Evolutionary conservation across 2,888 invertebrate genomes (phyloP).

Genomic region (Dasysyrphus tricinctus): DNA sequence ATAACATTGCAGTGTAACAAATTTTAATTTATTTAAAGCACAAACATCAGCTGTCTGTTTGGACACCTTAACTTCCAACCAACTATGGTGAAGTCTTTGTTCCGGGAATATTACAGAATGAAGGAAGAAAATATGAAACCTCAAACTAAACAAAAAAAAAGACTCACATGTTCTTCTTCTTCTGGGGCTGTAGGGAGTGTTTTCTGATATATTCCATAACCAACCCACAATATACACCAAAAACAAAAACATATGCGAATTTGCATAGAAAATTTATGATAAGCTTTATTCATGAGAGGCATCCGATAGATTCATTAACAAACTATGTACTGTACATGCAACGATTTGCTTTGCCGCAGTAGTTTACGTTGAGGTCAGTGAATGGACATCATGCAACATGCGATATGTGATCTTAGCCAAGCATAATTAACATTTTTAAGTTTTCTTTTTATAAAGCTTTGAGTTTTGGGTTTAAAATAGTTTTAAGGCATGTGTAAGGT

Average conservation of each 20-base stretch:
- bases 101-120: not conserved
- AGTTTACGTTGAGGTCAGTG: not conserved
- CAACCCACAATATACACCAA: slow-evolving; percentile 20
- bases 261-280: slow-evolving; percentile 19
- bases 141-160: not conserved
- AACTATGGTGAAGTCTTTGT: not conserved
- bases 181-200: not conserved
- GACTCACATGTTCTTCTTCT: not conserved
- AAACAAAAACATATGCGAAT: slow-evolving; percentile 11
- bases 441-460: no score
- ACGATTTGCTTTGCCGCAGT: slow-evolving; percentile 9
- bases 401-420: not conserved
- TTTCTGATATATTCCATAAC: not conserved
- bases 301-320: slow-evolving; percentile 44
- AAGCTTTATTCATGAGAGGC: slow-evolving; percentile 38
- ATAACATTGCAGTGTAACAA: slow-evolving; percentile 3
- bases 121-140: not conserved
- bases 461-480: no score
- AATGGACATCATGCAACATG: not conserved
- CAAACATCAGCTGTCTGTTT: slow-evolving; percentile 10
- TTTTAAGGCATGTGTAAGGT: no score
- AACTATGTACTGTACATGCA: slow-evolving; percentile 26
- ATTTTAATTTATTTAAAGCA: slow-evolving; percentile 19
- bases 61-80: slow-evolving; percentile 21
- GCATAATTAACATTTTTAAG: not conserved